phyloP scores from a whole-genome alignment of 2,888 invertebrate species.

The Mactromeris polynyma region DNA sequence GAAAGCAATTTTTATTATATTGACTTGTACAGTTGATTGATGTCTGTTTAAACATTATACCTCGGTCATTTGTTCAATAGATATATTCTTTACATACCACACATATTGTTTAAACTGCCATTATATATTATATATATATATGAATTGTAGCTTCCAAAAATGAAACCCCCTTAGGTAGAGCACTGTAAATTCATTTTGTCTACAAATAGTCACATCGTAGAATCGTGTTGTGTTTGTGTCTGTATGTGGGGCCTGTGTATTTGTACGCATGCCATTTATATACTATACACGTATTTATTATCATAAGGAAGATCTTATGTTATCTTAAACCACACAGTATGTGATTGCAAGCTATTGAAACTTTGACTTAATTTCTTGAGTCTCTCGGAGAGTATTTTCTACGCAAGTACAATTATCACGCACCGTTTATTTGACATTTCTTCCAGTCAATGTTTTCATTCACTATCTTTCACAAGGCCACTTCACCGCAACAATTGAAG shows the following conservation, averaged over 20 bases:
- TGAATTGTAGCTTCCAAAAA: slow-evolving; percentile 17
- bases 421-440: too few relatives aligned
- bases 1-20: slow-evolving; percentile 6
- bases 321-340: too few relatives aligned
- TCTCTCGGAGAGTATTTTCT: too few relatives aligned
- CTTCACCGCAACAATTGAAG: too few relatives aligned
- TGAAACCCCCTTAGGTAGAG: background rate
- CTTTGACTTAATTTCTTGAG: too few relatives aligned
- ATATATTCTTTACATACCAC: background rate
- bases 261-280: background rate
- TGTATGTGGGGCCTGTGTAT: background rate
- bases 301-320: too few relatives aligned
- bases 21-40: background rate
- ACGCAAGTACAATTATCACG: too few relatives aligned
- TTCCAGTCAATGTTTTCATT: too few relatives aligned
- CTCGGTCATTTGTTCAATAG: slow-evolving; percentile 3
- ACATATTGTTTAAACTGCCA: slow-evolving; percentile 16
- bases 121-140: background rate
- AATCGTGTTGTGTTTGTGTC: background rate
- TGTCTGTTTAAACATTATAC: background rate
- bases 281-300: too few relatives aligned
- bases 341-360: too few relatives aligned
- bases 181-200: slow-evolving; percentile 5
- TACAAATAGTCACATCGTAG: background rate
- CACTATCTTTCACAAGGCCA: too few relatives aligned